phyloP scores from a whole-genome alignment of 1,140 invertebrate species.

The Meloidogyne chitwoodi region DNA sequence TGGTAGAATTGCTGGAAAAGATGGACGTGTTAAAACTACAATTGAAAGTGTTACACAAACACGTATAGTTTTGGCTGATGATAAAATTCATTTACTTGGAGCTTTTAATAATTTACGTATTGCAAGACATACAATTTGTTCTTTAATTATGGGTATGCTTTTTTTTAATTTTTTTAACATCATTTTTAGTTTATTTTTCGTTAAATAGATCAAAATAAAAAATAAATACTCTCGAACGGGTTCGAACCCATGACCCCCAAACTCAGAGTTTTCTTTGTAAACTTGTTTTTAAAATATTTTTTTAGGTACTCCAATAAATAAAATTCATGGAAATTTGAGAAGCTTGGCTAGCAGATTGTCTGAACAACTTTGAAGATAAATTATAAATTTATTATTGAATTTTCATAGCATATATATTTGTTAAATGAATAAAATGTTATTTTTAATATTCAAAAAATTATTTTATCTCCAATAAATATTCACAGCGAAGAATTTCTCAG shows the following conservation, averaged over 20 bases:
- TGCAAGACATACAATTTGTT: constrained; percentile 90
- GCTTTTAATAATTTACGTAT: constrained; percentile 94
- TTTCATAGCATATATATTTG: too few species aligned
- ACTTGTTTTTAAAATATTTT: constrained; percentile 34
- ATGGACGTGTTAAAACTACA: constrained; percentile 91
- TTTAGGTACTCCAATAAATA: constrained; percentile 76
- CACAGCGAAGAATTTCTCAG: too few species aligned
- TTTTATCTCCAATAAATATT: too few species aligned
- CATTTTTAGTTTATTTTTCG: too few species aligned
- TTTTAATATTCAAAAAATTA: too few species aligned
- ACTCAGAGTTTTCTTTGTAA: not conserved
- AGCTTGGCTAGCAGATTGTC: constrained; percentile 76
- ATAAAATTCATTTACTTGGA: constrained; percentile 92
- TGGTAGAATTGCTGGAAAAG: constrained; percentile 91
- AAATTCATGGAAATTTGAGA: constrained; percentile 87
- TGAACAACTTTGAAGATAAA: constrained; percentile 72
- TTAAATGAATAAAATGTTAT: too few species aligned
- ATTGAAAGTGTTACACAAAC: constrained; percentile 99
- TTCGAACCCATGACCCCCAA: not conserved
- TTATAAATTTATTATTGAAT: not conserved
- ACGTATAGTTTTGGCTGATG: constrained; percentile 89
- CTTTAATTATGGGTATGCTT: constrained; percentile 79
- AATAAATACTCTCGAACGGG: not conserved
- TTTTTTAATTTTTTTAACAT: constrained; percentile 28
- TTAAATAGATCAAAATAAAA: not conserved